Evolutionary conservation across 2,797 vertebrate species (phyloP), one percentile per base, ranked within the genome.

Genomic region (Poeciliopsis turneri): DNA sequence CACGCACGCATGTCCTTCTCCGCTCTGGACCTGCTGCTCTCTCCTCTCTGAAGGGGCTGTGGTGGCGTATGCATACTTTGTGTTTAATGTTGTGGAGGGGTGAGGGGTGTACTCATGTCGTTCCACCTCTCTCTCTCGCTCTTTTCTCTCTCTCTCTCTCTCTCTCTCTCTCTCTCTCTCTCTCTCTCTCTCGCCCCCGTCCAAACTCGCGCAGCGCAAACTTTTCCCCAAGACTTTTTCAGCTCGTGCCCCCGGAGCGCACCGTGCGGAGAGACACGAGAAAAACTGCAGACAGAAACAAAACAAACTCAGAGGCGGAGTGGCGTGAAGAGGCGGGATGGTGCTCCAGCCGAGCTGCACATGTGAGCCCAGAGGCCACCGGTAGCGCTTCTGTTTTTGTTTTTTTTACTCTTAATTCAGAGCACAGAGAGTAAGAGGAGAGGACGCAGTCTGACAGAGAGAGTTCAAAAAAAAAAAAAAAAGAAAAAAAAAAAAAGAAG

Each of bases 291-390:
- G 57, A 23, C 5, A 51, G 59, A 23, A 71, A 77, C 46, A 74
- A 71, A 39, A 55, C 25, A 15, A 71, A 61, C 39, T 77, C 18
- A 73, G 71, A 75, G 59, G 82, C 64, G 64, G 82, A 75, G 83
- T 75, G 82, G 82, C 88, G 87, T 91, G 83, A 93, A 96, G 96
- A 85, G 92, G 90, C 88, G 94, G 94, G 93, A 95, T 94, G 96
- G 90, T 94, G 90, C 92, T 85, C 87, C 88, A 77, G 79, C 83
- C 78, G 88, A 88, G 84, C 83, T 86, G 89, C 92, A 90, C 89
- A 90, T 89, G 92, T 95, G 92, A 95, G 92, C 88, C 90, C 83
- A 85, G 79, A 85, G 84, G 84, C 86, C 91, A 89, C 89, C 88
- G 87, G 89, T 91, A 88, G 84, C 83, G 81, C 51, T n/a, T 73